phyloP scores from a whole-genome alignment of 2,113 vertebrate species.

The Geococcyx californianus region DNA sequence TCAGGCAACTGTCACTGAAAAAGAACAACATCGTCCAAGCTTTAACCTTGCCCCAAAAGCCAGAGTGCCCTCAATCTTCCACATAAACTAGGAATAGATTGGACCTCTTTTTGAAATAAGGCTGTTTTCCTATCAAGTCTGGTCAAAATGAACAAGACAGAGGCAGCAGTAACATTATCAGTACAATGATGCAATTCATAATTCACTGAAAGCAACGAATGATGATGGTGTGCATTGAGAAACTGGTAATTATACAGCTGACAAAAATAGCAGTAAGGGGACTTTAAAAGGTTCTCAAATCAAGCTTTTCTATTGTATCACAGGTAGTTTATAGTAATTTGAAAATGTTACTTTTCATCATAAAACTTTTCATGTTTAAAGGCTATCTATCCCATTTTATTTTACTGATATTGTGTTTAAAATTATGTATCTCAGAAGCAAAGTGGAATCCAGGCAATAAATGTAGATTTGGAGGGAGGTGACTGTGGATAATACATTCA shows the following conservation, averaged over 20 bases:
- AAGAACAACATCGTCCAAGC: background rate
- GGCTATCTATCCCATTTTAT: background rate
- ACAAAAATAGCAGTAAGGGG: background rate
- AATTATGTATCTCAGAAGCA: fast-evolving
- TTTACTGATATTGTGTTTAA: background rate
- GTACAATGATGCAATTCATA: background rate
- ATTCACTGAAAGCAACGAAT: background rate
- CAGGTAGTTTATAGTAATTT: background rate
- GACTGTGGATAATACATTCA: background rate
- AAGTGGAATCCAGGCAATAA: background rate
- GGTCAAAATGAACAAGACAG: background rate
- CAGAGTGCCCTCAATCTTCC: background rate
- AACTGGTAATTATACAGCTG: background rate
- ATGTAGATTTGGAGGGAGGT: background rate
- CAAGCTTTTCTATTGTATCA: background rate
- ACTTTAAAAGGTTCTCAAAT: background rate
- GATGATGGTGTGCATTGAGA: background rate
- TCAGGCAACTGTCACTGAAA: background rate
- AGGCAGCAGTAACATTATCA: background rate
- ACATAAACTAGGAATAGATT: background rate
- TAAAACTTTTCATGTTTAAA: background rate
- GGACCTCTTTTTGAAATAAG: background rate
- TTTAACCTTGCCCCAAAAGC: background rate
- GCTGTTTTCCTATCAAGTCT: background rate
- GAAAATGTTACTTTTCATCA: background rate